These are phyloP conservation scores for Eunapius fragilis DNA, from an alignment of 37 sponge, comb jelly and placozoan species.

Conservation along the genomic window DNA sequence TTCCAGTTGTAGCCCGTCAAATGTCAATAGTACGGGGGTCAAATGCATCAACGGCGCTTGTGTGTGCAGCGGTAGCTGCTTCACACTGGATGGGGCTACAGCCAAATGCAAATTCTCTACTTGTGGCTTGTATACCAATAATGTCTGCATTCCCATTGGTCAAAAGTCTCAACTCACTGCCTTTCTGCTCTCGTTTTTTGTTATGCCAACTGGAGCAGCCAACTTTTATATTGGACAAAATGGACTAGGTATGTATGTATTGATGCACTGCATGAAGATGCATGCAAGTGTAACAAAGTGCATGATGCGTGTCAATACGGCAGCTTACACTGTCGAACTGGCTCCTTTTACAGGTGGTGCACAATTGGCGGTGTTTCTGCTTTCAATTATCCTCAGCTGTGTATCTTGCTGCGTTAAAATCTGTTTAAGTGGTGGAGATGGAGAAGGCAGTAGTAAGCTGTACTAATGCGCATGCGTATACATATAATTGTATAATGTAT, in stretches of 20 bases:
- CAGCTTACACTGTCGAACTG: too few relatives aligned
- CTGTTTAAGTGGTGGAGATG: neutral
- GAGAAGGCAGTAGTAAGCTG: neutral
- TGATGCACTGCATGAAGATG: too few relatives aligned
- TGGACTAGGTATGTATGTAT: slow-evolving; percentile 42
- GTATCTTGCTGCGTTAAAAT: slow-evolving; percentile 3
- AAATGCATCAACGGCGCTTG: neutral
- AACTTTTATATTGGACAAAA: slow-evolving; percentile 85
- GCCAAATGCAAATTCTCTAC: neutral
- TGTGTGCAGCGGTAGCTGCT: neutral
- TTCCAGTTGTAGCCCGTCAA: neutral
- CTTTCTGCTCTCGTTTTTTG: slow-evolving; percentile 62
- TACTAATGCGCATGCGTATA: too few relatives aligned
- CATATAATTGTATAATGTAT: too few relatives aligned
- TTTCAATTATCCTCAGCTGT: slow-evolving; percentile 6
- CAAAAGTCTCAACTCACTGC: slow-evolving; percentile 43
- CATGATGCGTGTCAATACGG: too few relatives aligned
- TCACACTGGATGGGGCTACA: neutral
- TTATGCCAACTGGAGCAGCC: slow-evolving; percentile 75
- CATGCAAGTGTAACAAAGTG: too few relatives aligned
- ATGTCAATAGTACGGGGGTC: neutral
- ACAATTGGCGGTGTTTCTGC: slow-evolving; percentile 14
- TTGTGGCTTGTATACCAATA: neutral
- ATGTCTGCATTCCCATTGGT: neutral
- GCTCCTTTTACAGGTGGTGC: slow-evolving; percentile 28